These are phyloP conservation scores for Nymphalis urticae DNA, from an alignment of 2,888 invertebrate genomes.

Conservation along the genomic window DNA sequence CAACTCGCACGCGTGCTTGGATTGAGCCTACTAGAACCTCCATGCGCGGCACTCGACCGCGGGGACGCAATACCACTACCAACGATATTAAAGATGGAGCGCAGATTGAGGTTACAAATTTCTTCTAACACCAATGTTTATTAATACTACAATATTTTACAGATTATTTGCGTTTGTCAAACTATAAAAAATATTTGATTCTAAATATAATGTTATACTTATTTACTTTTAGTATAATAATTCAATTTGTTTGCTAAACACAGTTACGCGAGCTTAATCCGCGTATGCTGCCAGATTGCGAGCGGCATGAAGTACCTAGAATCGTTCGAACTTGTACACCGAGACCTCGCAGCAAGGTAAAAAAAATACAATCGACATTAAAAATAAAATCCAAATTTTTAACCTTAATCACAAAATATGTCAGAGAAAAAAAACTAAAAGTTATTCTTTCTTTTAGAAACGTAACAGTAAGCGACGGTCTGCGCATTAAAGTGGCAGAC, in stretches of 20 bases:
- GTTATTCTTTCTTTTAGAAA: slow-evolving; percentile 80
- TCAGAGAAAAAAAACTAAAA: background rate
- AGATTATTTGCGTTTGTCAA: background rate
- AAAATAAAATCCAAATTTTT: background rate
- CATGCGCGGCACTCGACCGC: slow-evolving; percentile 94
- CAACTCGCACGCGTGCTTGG: slow-evolving; percentile 92
- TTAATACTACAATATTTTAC: background rate
- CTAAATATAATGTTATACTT: background rate
- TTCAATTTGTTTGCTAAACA: slow-evolving; percentile 46
- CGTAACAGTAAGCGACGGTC: slow-evolving; percentile 91
- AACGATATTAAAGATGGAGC: slow-evolving; percentile 80
- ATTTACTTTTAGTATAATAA: background rate
- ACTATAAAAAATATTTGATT: too few relatives aligned
- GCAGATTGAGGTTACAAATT: slow-evolving; percentile 69
- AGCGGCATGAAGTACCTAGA: slow-evolving; percentile 97
- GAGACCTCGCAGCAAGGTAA: slow-evolving; percentile 92
- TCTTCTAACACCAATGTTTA: background rate
- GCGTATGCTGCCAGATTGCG: slow-evolving; percentile 93
- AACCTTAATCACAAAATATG: background rate
- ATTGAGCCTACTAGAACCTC: slow-evolving; percentile 91
- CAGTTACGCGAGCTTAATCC: slow-evolving; percentile 92
- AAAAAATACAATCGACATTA: background rate
- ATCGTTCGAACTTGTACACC: slow-evolving; percentile 92
- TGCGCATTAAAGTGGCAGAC: slow-evolving; percentile 90
- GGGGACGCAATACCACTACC: slow-evolving; percentile 93